These are phyloP conservation scores for Argyrosomus japonicus DNA, from an alignment of 2,113 vertebrate species.

Conservation along the genomic window DNA sequence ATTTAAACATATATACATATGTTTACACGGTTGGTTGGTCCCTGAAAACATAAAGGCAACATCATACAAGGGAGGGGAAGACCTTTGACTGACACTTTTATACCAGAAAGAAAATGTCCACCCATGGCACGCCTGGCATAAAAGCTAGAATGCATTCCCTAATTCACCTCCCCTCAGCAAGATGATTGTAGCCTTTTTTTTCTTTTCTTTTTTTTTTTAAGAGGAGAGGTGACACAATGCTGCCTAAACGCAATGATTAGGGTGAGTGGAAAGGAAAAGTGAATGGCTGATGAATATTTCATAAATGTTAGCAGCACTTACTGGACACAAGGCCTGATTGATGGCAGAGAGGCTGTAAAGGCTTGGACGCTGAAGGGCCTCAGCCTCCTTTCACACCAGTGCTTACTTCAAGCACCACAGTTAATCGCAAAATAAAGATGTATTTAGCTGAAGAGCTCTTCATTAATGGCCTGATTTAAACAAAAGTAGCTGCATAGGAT, in stretches of 20 bases:
- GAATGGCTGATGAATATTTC: conserved; percentile 99
- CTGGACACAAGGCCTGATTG: conserved; percentile 94
- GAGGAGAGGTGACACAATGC: conserved; percentile 76
- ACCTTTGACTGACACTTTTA: conserved; percentile 87
- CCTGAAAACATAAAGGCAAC: conserved; percentile 41
- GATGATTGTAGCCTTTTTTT: conserved; percentile 95
- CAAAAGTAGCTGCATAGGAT: conserved; percentile 85
- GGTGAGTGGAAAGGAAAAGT: conserved; percentile 94
- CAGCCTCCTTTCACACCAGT: conserved; percentile 82
- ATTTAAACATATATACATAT: background rate
- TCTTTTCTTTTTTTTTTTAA: conserved; percentile 73
- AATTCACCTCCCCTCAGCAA: conserved; percentile 90
- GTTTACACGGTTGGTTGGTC: background rate
- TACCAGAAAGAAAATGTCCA: conserved; percentile 88
- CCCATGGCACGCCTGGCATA: conserved; percentile 88
- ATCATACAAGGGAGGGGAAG: conserved; percentile 74
- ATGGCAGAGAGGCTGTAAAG: conserved; percentile 94
- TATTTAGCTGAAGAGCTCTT: conserved; percentile 96
- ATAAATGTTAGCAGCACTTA: conserved; percentile 99
- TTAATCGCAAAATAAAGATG: conserved; percentile 92
- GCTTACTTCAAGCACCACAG: conserved; percentile 89
- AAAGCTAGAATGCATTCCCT: conserved; percentile 88
- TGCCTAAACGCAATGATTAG: conserved; percentile 95
- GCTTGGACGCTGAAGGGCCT: conserved; percentile 93
- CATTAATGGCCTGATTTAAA: conserved; percentile 91